Conservation (phyloP, 2,797 vertebrate genomes). For the Triplophysa yarkandensis region DNA sequence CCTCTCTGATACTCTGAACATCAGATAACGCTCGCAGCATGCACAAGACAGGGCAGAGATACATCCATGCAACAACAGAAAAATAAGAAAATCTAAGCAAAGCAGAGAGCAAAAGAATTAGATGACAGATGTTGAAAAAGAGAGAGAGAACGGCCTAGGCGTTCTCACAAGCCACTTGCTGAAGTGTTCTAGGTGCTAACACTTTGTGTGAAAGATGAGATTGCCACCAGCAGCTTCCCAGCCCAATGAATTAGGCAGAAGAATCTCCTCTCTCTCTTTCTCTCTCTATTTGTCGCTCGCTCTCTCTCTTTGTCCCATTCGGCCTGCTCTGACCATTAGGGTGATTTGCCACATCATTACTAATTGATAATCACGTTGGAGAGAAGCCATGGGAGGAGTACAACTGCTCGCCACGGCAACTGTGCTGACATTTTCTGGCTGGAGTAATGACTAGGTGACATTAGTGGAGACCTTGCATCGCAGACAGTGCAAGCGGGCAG, state of each 20-base stretch:
- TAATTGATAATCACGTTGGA: constrained; percentile 71
- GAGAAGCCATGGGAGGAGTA: constrained; percentile 67
- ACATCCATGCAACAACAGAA: constrained; percentile 19
- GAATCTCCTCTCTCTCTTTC: constrained; percentile 11
- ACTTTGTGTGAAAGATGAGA: constrained; percentile 52
- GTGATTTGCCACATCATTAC: constrained; percentile 75
- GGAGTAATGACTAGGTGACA: constrained; percentile 60
- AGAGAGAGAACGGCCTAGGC: neutral
- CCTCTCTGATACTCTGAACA: constrained; percentile 34
- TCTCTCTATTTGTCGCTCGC: constrained; percentile 19
- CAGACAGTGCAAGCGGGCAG: constrained; percentile 33
- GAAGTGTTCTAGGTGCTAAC: constrained; percentile 46
- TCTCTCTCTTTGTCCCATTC: constrained; percentile 3
- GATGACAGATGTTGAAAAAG: constrained; percentile 4
- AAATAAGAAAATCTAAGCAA: constrained; percentile 17
- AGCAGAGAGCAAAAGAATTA: constrained; percentile 21
- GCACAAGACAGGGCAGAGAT: constrained; percentile 42
- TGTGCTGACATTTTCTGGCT: constrained; percentile 65
- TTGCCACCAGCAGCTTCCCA: constrained; percentile 43
- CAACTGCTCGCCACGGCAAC: constrained; percentile 60
- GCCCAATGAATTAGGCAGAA: constrained; percentile 49
- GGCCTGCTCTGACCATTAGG: constrained; percentile 60
- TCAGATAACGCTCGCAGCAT: constrained; percentile 46
- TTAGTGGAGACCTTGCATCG: constrained; percentile 34
- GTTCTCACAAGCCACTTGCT: neutral